These are phyloP conservation scores for Willowsia nigromaculata DNA, from an alignment of 2,888 invertebrate species.

Conservation along the genomic window DNA sequence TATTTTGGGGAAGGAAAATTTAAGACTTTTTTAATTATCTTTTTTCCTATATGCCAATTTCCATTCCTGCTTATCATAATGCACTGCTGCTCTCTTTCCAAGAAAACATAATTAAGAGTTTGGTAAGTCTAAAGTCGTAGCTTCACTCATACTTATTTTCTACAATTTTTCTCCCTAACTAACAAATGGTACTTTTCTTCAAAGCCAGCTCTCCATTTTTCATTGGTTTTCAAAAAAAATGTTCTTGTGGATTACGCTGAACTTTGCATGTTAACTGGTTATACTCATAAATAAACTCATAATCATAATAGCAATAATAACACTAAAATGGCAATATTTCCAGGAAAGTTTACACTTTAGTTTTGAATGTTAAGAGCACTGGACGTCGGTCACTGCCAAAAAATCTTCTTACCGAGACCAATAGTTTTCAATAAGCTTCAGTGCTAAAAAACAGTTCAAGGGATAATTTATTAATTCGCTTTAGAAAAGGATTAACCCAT, in stretches of 20 bases:
- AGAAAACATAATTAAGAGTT: background rate
- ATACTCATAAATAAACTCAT: slow-evolving; percentile 35
- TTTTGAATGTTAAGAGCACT: background rate
- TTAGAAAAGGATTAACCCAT: background rate
- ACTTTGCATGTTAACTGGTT: slow-evolving; percentile 33
- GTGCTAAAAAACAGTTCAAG: background rate
- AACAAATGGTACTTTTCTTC: background rate
- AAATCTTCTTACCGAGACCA: too few relatives aligned
- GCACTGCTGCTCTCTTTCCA: background rate
- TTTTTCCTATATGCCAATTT: background rate
- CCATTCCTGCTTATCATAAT: slow-evolving; percentile 34
- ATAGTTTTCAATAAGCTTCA: background rate
- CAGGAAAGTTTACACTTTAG: background rate
- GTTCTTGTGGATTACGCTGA: background rate
- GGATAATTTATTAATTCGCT: background rate
- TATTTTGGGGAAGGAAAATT: background rate
- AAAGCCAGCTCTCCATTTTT: background rate
- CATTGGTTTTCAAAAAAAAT: background rate
- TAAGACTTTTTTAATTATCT: background rate
- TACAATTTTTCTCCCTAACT: background rate
- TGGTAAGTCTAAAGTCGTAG: background rate
- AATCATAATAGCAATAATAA: background rate
- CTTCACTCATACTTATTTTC: background rate
- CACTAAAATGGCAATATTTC: background rate
- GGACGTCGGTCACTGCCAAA: background rate